Conservation (phyloP, 2,888 invertebrate genomes). For the Chouioia cunea region DNA sequence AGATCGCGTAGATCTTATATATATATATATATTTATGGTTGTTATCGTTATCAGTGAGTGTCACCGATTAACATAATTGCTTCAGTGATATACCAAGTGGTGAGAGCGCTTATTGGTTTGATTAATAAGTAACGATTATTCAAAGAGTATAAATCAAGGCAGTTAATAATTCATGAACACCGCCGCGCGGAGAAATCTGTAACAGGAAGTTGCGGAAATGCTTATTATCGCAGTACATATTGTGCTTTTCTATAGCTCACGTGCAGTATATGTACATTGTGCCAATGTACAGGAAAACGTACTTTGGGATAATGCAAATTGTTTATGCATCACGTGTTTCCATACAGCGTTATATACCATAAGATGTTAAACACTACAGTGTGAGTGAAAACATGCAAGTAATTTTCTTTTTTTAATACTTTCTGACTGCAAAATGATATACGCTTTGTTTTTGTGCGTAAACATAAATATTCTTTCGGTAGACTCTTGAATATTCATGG, state of each 20-base stretch:
- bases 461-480: too few relatives aligned
- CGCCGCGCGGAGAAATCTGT: slow-evolving; percentile 32
- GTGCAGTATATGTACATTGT: too few relatives aligned
- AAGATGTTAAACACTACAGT: too few relatives aligned
- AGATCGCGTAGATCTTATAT: slow-evolving; percentile 34
- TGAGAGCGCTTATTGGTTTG: slow-evolving; percentile 45
- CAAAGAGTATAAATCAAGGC: slow-evolving; percentile 32
- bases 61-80: slow-evolving; percentile 41
- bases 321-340: too few relatives aligned
- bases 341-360: too few relatives aligned
- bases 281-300: too few relatives aligned
- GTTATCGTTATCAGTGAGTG: slow-evolving; percentile 12
- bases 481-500: too few relatives aligned
- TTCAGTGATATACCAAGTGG: slow-evolving; percentile 24
- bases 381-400: too few relatives aligned
- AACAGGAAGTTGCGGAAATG: slow-evolving; percentile 40
- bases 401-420: too few relatives aligned
- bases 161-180: slow-evolving; percentile 39
- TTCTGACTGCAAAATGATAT: too few relatives aligned
- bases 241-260: slow-evolving; percentile 37
- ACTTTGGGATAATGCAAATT: too few relatives aligned
- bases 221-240: slow-evolving; percentile 23
- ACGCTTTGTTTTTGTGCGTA: too few relatives aligned
- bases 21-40: background rate
- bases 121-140: slow-evolving; percentile 42